Evolutionary conservation across 1,140 invertebrate genomes (phyloP).

Genomic region (Trialeurodes vaporariorum): DNA sequence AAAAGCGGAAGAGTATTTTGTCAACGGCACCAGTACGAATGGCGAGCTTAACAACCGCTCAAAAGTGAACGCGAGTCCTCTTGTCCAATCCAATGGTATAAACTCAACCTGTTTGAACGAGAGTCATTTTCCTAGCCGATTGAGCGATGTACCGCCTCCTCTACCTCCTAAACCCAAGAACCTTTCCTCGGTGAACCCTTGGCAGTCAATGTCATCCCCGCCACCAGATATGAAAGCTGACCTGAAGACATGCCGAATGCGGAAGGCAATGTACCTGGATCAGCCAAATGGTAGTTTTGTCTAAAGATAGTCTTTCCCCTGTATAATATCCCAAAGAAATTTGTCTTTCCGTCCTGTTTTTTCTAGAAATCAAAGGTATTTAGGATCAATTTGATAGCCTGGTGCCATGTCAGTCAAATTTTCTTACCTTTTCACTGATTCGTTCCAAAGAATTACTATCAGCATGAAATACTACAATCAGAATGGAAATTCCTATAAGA

Average conservation of each 20-base stretch:
- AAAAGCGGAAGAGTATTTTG: slow-evolving; percentile 17
- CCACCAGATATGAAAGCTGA: slow-evolving; percentile 9
- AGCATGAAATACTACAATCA: too few relatives aligned
- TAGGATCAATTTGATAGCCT: too few relatives aligned
- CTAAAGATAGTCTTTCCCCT: too few relatives aligned
- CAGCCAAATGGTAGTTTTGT: slow-evolving; percentile 51
- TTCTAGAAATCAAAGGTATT: too few relatives aligned
- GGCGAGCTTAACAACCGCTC: slow-evolving; percentile 22
- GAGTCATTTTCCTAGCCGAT: neutral
- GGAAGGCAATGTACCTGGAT: slow-evolving; percentile 38
- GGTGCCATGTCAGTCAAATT: too few relatives aligned
- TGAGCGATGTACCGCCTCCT: slow-evolving; percentile 22
- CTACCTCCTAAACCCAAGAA: slow-evolving; percentile 28
- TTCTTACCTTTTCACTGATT: too few relatives aligned
- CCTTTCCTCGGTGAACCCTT: slow-evolving; percentile 12
- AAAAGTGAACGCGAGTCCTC: slow-evolving; percentile 24
- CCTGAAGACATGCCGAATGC: neutral
- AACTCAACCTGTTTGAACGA: slow-evolving; percentile 10
- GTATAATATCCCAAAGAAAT: too few relatives aligned
- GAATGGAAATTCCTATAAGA: too few relatives aligned
- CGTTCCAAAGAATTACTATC: too few relatives aligned
- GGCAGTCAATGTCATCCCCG: slow-evolving; percentile 5
- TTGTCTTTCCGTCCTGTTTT: too few relatives aligned
- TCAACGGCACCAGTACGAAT: neutral
- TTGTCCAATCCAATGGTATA: slow-evolving; percentile 22